Evolutionary conservation across 35 echinoderm and acorn worm genomes (phyloP), one percentile per base, ranked within the genome.

Genomic region (Heliocidaris erythrogramma): DNA sequence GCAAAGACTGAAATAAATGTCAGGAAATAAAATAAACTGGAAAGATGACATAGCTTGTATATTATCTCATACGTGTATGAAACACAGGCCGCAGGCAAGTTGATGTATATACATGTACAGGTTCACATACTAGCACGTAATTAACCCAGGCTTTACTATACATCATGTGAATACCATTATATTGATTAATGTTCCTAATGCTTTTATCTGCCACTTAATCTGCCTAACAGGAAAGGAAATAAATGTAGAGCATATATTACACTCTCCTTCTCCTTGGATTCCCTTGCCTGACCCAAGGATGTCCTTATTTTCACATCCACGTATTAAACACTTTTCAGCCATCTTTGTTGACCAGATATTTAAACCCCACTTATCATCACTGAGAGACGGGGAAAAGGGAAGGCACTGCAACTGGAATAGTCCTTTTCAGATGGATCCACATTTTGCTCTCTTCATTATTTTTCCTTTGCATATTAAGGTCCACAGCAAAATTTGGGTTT

Each of bases 131-230:
- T 78, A 24, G 61, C 61, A 69, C 61, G 18, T 69, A 69, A 69
- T 69, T 21, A 2, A 69, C 61, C 27, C 8, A 78, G 65, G 65
- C n/a, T 78, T 78, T 78, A 78, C n/a, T 78, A 21, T 78, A 56
- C 52, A 78, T 78, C 65, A 78, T 78, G 21, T 78, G 65, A 27
- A 78, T 78, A 29, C 65, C 65, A 78, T 78, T 78, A 78, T n/a
- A 78, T 78, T 78, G 65, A 78, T 78, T 78, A n/a, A 78, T 78
- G 65, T 78, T 78, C 65, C 65, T 27, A 78, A n/a, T 78, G 65
- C 65, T 78, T 78, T 78, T n/a, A 78, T 78, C 17, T 78, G 65
- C 65, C 65, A 78, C 18, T 78, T 78, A 78, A 78, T 78, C 17
- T 78, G 65, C n/a, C 21, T 78, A 78, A 78, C 65, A 78, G 65